Base-by-base conservation (phyloP, 2,797 vertebrate species). In the Oreochromis grahami region DNA sequence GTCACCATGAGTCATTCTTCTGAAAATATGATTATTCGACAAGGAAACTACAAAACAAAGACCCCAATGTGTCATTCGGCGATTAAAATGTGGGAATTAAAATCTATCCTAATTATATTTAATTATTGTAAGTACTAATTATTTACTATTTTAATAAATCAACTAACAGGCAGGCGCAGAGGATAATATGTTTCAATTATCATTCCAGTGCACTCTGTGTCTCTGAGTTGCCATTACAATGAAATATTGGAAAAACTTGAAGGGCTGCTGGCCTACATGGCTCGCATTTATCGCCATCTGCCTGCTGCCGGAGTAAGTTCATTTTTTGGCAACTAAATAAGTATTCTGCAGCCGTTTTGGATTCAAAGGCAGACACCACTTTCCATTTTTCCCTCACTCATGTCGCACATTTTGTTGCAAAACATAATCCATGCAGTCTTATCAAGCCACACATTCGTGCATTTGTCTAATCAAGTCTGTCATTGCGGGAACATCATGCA, bases 201-300 rank as follows among this genome's bases (percentile, higher is more conserved):
- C 60, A 86, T 88, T 79, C 82, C 86, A 65, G 36, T 55, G 72
- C 86, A 58, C 74, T 84, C 41, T 52, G 83, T 38, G 86, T 78
- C 60, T 77, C 63, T 2, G 50, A 76, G 79, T 80, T 83, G 83
- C 83, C 82, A 89, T 89, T 63, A 51, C 84, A 78, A 78, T 87
- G 84, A 90, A 86, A 86, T 79, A 86, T 65, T 86, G 90, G 89
- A 63, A 86, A 63, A 90, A 92, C 77, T 89, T 83, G 17, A 48
- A 81, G 60, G 68, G 32, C 48, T 81, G 77, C 80, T 65, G 84
- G 77, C 72, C 86, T 79, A 2, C 87, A 87, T 38, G 86, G 80
- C 88, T 94, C 92, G 91, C 90, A 43, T 92, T 94, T 79, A 88
- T 87, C 95, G 96, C 96, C 96, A 96, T 91, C 96, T 96, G 92